Percentiles rank a stretch among this genome's conserved stretches.
Evolutionary conservation across 2,113 vertebrate species (phyloP).

Genomic region (Fulica atra): DNA sequence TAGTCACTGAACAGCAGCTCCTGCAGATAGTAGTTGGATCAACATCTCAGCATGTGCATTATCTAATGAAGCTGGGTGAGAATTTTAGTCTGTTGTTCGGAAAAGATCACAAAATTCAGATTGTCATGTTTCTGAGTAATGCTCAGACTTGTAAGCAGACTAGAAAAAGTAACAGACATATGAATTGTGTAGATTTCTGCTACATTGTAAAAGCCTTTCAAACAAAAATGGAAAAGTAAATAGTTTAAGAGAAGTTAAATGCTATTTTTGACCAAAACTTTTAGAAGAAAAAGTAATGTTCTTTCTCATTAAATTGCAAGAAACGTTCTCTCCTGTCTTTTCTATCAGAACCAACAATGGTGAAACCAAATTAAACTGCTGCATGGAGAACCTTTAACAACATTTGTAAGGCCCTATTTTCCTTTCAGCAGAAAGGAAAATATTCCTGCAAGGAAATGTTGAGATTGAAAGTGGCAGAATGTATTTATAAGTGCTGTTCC

Average conservation of each 20-base stretch:
- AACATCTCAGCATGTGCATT: slow-evolving; percentile 4
- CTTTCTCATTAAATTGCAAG: not conserved
- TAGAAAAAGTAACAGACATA: not conserved
- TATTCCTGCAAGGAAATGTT: not conserved
- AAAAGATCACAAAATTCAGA: not conserved
- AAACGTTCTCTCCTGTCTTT: not conserved
- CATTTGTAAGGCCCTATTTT: not conserved
- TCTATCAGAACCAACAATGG: not conserved
- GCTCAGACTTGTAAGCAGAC: not conserved
- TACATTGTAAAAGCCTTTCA: not conserved
- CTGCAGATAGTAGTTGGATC: not conserved
- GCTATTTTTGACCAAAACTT: not conserved
- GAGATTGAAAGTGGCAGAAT: not conserved
- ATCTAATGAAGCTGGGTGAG: not conserved
- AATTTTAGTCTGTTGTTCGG: not conserved
- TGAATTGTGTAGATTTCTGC: not conserved
- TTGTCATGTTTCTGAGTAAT: not conserved
- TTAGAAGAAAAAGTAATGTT: not conserved
- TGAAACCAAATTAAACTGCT: not conserved
- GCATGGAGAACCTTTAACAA: not conserved
- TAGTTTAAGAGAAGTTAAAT: not conserved
- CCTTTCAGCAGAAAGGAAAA: not conserved
- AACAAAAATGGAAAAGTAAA: not conserved
- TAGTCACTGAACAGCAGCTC: not conserved
- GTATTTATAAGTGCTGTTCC: not conserved